Base-by-base conservation (phyloP, 2,113 vertebrate species). In the Ochotona princeps region DNA sequence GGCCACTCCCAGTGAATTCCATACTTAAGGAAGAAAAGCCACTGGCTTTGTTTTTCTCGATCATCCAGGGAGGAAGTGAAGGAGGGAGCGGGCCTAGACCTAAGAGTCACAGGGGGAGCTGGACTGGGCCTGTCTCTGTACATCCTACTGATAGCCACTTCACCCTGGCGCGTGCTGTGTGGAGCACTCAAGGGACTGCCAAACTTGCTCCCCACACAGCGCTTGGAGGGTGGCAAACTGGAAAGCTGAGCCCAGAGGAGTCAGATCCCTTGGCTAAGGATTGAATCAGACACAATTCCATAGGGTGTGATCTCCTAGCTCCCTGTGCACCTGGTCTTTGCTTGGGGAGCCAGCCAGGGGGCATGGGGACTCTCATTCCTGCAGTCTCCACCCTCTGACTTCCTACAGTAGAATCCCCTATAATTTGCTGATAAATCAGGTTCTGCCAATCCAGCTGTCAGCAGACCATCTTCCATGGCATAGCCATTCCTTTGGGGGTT, bases 371-470 rank as follows among this genome's bases (percentile, higher is more conserved):
- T 17, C 67, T 73, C 47, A 35, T 35, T 30, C 44, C 75, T 15
- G n/a, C 28, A 70, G 63, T 44, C 38, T 44, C 38, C 38, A 32
- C 26, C 51, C 35, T 73, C 38, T 7, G 28, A 35, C 57, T 78
- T 26, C 47, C 28, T 14, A 69, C 60, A 3, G 14, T 51, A 75
- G 86, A 76, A 72, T 70, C 57, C 69, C 72, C 75, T 30, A 80
- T 96, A 91, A 97, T 96, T 94, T 96, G 95, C 74, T 94, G 94
- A 93, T 97, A 97, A 98, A 97, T 97, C 96, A 95, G 5, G 76
- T 38, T 93, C 91, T 83, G 96, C 89, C 96, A 97, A 97, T 97
- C 96, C 96, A 95, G 95, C 96, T 96, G 94, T 97, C 94, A 87
- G 47, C 32, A 0, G 1, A 75, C 67, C 69, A 57, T 51, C 89